phyloP scores from a whole-genome alignment of 2,888 invertebrate species.

The Orgyia antiqua region DNA sequence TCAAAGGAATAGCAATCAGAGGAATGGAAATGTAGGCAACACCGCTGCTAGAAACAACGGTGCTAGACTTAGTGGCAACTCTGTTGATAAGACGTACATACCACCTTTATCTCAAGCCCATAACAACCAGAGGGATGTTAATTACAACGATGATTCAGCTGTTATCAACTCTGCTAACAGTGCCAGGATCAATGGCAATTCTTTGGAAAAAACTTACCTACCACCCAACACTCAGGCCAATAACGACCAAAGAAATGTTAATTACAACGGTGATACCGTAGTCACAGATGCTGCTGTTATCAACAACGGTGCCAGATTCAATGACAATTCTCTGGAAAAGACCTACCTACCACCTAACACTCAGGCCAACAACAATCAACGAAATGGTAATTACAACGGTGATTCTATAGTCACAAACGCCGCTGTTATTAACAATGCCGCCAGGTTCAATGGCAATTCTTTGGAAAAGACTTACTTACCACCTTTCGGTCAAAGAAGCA shows the following conservation, averaged over 20 bases:
- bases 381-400: conserved; percentile 7
- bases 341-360: conserved; percentile 45
- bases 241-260: conserved; percentile 16
- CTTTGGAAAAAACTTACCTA: conserved; percentile 39
- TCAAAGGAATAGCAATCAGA: conserved; percentile 17
- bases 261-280: conserved; percentile 22
- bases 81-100: conserved; percentile 39
- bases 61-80: conserved; percentile 22
- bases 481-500: conserved; percentile 17
- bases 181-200: conserved; percentile 21
- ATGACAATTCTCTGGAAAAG: conserved; percentile 22
- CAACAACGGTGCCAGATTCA: conserved; percentile 38
- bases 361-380: conserved; percentile 16
- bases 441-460: neutral
- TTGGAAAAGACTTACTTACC: conserved; percentile 32
- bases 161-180: conserved; percentile 31
- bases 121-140: conserved; percentile 18
- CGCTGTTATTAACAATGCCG: conserved; percentile 11
- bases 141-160: conserved; percentile 22
- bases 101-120: conserved; percentile 32
- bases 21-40: conserved; percentile 28
- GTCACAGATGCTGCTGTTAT: conserved; percentile 31
- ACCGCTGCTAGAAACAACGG: conserved; percentile 26
- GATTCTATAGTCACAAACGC: no score
- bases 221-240: conserved; percentile 34